Conservation (phyloP, 2,797 vertebrate genomes). For the Spinus olivaceus region DNA sequence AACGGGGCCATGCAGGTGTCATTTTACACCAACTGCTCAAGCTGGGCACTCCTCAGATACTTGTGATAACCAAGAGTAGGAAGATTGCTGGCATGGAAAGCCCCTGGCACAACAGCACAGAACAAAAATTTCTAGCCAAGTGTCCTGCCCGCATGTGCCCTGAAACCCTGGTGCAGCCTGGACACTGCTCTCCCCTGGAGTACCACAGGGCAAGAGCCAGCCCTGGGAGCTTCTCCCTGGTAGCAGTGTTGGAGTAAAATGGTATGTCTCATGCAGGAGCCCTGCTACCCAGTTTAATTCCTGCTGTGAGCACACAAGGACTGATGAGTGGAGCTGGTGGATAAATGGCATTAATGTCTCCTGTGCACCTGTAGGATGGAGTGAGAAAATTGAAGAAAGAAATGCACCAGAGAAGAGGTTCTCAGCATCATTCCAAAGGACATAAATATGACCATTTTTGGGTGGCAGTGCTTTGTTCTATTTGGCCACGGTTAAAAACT, state of each 20-base stretch:
- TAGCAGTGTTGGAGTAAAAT: neutral
- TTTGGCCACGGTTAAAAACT: neutral
- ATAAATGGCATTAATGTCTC: neutral
- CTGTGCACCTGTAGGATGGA: neutral
- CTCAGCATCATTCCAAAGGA: neutral
- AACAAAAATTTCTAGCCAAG: neutral
- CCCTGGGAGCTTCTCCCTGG: neutral
- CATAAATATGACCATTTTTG: neutral
- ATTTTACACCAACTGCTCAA: neutral
- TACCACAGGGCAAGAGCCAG: neutral
- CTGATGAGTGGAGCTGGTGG: neutral
- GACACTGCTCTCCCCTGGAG: neutral
- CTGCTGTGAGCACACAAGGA: neutral
- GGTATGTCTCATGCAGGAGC: neutral
- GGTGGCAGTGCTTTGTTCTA: neutral
- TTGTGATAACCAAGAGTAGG: neutral
- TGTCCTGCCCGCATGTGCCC: neutral
- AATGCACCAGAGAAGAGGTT: neutral
- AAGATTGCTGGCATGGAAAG: neutral
- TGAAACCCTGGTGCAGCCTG: neutral
- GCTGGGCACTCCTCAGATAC: neutral
- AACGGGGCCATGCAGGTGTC: accelerated
- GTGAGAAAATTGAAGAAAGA: neutral
- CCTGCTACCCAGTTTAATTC: neutral
- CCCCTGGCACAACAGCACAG: neutral